Base-by-base conservation (phyloP, 2,113 vertebrate genomes). In the Nestor notabilis region DNA sequence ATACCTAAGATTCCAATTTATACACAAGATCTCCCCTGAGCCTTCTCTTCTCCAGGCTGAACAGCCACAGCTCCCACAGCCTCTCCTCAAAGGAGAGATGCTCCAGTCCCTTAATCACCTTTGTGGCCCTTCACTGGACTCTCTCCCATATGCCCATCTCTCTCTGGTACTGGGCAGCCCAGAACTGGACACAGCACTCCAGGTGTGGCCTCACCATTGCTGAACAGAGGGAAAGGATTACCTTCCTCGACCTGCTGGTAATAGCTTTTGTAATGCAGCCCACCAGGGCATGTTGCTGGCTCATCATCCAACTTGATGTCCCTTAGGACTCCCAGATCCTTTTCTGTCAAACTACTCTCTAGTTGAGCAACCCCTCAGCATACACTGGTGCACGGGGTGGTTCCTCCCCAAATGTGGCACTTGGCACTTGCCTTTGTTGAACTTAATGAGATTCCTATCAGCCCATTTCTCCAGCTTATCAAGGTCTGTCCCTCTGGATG, bases 111-210 rank as follows among this genome's bases (percentile, higher is more conserved):
- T 65, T 33, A 4, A 79, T 65, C 13, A 66, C 28, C 50, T 70
- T 13, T 10, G 7, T 31, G 25, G 37, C 27, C 14, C 23, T 71
- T 37, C 0, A 0, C 1, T 47, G 11, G 33, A 66, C 25, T 66
- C 12, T 65, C 21, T 83, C 46, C 44, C 7, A 23, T 33, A 39
- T 23, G 18, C 19, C 8, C n/a, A 3, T 11, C 3, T 13, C 37
- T 77, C 29, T 58, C 20, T 71, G 13, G 19, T 14, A 41, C 1
- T 0, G 61, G 41, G 31, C 7, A 82, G 21, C 17, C 64, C 69
- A 20, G 37, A 86, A 87, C 25, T 35, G 4, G 8, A 49, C 37
- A n/a, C 12, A 80, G 41, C 7, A 66, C 23, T 46, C 33, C 50
- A 87, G 72, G n/a, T 50, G 35, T 81, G 27, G 33, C 13, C 50